Percentiles rank a stretch among this genome's conserved stretches.
phyloP scores from a whole-genome alignment of 92 coral and sea anemone genomes.

The Umimayanthus kanabou region DNA sequence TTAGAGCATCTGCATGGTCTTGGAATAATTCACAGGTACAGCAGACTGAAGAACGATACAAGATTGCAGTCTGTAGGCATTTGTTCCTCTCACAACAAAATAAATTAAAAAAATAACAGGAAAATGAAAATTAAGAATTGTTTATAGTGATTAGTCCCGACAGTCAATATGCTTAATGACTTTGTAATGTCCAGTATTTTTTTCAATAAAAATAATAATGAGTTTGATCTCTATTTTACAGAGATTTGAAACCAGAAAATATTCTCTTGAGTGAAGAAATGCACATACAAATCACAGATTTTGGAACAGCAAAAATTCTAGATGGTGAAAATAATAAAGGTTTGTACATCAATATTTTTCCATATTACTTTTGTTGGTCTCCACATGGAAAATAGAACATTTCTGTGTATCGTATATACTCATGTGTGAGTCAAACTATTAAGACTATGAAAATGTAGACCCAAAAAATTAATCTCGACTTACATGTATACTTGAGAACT shows the following conservation, averaged over 20 bases:
- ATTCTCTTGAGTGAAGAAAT: slow-evolving; percentile 92
- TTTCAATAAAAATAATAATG: background rate
- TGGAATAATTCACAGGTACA: slow-evolving; percentile 94
- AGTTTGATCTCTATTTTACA: slow-evolving; percentile 14
- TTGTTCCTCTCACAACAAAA: no score
- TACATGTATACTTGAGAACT: no score
- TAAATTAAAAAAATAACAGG: no score
- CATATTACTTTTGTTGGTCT: background rate
- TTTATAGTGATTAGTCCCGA: no score
- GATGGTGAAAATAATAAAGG: slow-evolving; percentile 69
- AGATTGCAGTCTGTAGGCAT: no score
- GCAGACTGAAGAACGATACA: background rate
- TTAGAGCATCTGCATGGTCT: slow-evolving; percentile 91
- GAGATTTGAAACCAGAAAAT: slow-evolving; percentile 98
- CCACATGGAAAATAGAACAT: no score
- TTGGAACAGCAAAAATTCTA: slow-evolving; percentile 99
- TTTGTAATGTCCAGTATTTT: background rate
- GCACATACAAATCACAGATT: slow-evolving; percentile 98
- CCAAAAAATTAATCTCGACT: no score
- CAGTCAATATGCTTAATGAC: background rate
- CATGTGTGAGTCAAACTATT: no score
- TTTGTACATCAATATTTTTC: slow-evolving; percentile 38
- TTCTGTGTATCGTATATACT: no score
- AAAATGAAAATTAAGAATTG: no score
- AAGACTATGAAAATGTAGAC: no score